Evolutionary conservation across 2,888 invertebrate genomes (phyloP).

Genomic region (Tetrapedia diversipes): DNA sequence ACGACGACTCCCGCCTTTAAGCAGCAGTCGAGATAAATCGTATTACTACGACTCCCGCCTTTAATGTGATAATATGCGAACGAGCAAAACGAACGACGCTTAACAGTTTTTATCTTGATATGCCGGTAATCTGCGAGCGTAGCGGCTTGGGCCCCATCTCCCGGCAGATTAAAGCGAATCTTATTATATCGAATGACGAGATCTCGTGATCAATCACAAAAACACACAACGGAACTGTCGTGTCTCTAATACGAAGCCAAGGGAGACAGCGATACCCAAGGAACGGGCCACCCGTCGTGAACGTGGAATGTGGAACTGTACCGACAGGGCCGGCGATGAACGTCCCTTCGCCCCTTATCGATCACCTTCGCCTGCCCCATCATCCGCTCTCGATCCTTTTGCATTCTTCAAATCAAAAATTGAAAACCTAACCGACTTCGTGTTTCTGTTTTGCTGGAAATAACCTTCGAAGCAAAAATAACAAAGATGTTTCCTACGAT

Average conservation of each 20-base stretch:
- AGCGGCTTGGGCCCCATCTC: slow-evolving; percentile 63
- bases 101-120: slow-evolving; percentile 53
- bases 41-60: no score
- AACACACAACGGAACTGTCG: slow-evolving; percentile 76
- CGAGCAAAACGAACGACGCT: slow-evolving; percentile 23
- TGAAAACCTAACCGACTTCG: no score
- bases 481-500: no score
- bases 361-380: slow-evolving; percentile 16
- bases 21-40: no score
- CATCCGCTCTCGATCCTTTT: not conserved
- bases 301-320: slow-evolving; percentile 81
- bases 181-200: slow-evolving; percentile 82
- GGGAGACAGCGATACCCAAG: slow-evolving; percentile 71
- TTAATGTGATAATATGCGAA: slow-evolving; percentile 35
- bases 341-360: slow-evolving; percentile 60
- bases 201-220: slow-evolving; percentile 82
- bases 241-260: slow-evolving; percentile 66
- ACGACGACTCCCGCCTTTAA: no score
- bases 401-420: slow-evolving; percentile 4
- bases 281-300: slow-evolving; percentile 80
- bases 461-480: no score
- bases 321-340: slow-evolving; percentile 71
- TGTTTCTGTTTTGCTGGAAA: no score
- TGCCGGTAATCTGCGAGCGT: slow-evolving; percentile 50
- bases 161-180: slow-evolving; percentile 79